A percentile compares a stretch with the other conserved stretches of the same genome.
These are phyloP conservation scores for Anorthoa munda DNA, from an alignment of 2,888 invertebrate species.

Conservation along the genomic window DNA sequence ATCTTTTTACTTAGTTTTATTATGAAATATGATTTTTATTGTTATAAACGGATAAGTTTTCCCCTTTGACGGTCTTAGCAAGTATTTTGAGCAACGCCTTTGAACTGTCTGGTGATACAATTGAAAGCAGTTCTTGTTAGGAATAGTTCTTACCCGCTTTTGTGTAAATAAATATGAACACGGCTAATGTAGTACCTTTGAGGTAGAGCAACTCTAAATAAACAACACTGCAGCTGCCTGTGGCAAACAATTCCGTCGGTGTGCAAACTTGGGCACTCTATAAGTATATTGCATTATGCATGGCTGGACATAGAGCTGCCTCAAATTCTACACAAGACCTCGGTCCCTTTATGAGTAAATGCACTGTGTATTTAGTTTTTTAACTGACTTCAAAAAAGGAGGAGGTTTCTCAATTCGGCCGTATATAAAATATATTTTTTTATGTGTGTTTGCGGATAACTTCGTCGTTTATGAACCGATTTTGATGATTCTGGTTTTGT, in stretches of 20 bases:
- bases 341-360: neutral
- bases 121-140: constrained; percentile 5
- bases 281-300: neutral
- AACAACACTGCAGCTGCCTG: constrained; percentile 1
- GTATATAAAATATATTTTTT: no score
- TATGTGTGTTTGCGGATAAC: no score
- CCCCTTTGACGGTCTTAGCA: neutral
- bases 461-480: no score
- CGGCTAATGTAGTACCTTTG: neutral
- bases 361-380: no score
- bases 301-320: neutral
- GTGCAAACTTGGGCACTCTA: neutral
- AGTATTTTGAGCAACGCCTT: constrained; percentile 21
- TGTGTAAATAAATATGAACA: constrained; percentile 37
- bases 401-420: no score
- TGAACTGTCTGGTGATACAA: constrained; percentile 9
- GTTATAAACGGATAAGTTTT: neutral
- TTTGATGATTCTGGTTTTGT: no score
- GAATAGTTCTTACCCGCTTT: neutral
- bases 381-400: no score
- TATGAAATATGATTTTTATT: neutral
- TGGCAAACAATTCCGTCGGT: neutral
- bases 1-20: neutral
- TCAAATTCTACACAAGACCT: neutral
- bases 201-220: neutral